A percentile compares a stretch with the other conserved stretches of the same genome.
Evolutionary conservation across 2,113 vertebrate genomes (phyloP).

Genomic region (Scortum barcoo): DNA sequence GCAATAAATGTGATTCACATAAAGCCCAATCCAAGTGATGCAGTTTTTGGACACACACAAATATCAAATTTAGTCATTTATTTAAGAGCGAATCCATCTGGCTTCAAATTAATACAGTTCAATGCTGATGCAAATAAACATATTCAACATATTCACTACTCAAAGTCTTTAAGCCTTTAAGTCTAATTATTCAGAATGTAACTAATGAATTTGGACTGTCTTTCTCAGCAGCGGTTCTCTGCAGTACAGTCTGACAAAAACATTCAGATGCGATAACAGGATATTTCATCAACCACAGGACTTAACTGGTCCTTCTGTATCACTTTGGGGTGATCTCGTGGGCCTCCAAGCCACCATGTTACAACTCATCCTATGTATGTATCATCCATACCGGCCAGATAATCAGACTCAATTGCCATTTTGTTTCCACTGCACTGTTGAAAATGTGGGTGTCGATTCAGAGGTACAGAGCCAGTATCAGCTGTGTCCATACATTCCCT

Average conservation of each 20-base stretch:
- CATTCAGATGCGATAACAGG: not conserved
- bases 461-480: not conserved
- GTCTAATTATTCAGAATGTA: not conserved
- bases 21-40: no score
- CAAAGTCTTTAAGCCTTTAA: no score
- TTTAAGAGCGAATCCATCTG: not conserved
- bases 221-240: not conserved
- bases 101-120: not conserved
- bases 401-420: conserved; percentile 6
- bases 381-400: not conserved
- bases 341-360: not conserved
- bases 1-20: not conserved
- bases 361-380: not conserved
- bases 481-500: not conserved
- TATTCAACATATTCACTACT: not conserved
- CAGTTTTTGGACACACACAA: no score
- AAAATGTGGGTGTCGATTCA: not conserved
- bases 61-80: not conserved
- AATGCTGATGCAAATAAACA: not conserved
- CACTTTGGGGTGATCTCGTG: not conserved
- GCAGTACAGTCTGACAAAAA: not conserved
- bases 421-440: conserved; percentile 35
- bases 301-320: not conserved
- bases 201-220: not conserved
- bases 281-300: not conserved